A percentile compares a stretch with the other conserved stretches of the same genome.
Conservation (phyloP, 2,113 vertebrate genomes). For the Axis porcinus region DNA sequence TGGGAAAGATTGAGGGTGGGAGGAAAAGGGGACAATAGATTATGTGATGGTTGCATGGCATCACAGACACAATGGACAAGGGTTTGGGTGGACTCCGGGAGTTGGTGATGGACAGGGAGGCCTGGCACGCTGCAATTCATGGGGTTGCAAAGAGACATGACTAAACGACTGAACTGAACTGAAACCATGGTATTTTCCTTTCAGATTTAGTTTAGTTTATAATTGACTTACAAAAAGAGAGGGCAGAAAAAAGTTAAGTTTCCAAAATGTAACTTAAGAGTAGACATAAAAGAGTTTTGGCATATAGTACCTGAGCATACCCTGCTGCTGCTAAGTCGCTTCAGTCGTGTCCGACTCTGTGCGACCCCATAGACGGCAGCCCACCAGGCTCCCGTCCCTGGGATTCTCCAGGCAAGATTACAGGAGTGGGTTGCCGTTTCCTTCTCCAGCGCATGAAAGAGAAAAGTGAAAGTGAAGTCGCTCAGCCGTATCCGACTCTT, state of each 20-base stretch:
- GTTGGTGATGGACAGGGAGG: neutral
- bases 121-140: neutral
- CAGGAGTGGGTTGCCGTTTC: neutral
- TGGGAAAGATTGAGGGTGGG: neutral
- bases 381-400: neutral
- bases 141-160: neutral
- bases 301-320: neutral
- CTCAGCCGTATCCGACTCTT: too few relatives aligned
- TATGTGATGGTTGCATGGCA: neutral
- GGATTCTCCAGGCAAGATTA: neutral
- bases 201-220: neutral
- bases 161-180: neutral
- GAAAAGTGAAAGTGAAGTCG: too few relatives aligned
- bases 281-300: neutral
- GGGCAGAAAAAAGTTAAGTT: neutral
- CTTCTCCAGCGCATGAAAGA: too few relatives aligned
- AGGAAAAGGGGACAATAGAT: fast-evolving
- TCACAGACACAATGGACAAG: neutral
- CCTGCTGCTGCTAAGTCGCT: too few relatives aligned
- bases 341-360: neutral
- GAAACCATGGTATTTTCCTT: neutral
- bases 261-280: neutral
- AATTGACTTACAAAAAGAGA: neutral
- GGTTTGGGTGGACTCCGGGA: neutral
- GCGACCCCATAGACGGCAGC: fast-evolving